Conservation (phyloP, 1,140 invertebrate species). For the Diachasma alloeum region DNA sequence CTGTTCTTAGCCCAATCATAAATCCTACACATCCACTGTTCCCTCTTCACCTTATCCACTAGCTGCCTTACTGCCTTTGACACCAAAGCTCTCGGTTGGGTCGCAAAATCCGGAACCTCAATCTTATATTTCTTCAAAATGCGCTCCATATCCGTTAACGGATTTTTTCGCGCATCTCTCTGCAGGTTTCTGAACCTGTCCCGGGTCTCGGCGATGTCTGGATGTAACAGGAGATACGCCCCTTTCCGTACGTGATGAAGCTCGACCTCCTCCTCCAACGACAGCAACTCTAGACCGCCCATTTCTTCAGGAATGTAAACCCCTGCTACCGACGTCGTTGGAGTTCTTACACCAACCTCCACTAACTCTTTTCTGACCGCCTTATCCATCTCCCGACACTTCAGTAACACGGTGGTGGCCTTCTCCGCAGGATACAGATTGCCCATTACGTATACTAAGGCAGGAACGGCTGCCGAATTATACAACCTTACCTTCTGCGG, state of each 20-base stretch:
- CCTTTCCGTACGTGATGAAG: neutral
- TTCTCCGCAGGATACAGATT: neutral
- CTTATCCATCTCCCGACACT: neutral
- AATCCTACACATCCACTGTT: neutral
- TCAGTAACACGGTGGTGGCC: neutral
- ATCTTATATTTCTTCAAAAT: neutral
- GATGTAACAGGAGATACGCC: neutral
- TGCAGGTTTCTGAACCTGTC: neutral
- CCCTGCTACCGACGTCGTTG: neutral
- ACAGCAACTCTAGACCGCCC: neutral
- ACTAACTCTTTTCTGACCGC: neutral
- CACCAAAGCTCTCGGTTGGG: neutral
- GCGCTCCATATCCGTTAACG: neutral
- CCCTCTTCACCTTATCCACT: neutral
- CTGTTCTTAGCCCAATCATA: neutral
- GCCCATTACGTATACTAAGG: neutral
- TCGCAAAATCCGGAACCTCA: neutral
- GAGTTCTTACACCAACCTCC: neutral
- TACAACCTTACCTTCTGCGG: neutral
- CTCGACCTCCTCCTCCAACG: neutral
- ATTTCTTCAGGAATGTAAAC: neutral
- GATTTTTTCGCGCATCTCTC: neutral
- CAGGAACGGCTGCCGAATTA: neutral
- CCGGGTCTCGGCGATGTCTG: neutral
- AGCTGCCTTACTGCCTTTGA: neutral